Conservation (phyloP, 2,888 invertebrate species). For the Drosophila testacea region DNA sequence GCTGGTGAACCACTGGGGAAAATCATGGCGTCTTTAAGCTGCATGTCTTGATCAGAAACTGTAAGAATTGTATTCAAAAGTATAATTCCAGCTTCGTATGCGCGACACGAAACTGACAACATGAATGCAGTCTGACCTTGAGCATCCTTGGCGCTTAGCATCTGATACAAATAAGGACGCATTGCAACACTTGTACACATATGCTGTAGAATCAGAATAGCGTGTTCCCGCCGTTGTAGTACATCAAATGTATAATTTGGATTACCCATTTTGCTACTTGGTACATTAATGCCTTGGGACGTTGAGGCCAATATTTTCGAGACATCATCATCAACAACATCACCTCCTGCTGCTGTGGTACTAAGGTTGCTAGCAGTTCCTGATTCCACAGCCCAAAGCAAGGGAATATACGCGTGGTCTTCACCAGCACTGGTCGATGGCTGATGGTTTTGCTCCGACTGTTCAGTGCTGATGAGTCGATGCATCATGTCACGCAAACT, state of each 20-base stretch:
- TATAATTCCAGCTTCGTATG: conserved; percentile 96
- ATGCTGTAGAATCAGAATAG: conserved; percentile 92
- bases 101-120: conserved; percentile 96
- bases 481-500: conserved; percentile 90
- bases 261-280: conserved; percentile 83
- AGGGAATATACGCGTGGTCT: conserved; percentile 78
- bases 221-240: conserved; percentile 92
- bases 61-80: conserved; percentile 94
- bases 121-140: conserved; percentile 99
- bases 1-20: conserved; percentile 94
- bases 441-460: conserved; percentile 61
- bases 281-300: conserved; percentile 48
- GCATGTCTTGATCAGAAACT: conserved; percentile 89
- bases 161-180: conserved; percentile 92
- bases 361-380: conserved; percentile 62
- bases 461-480: conserved; percentile 85
- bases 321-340: conserved; percentile 73
- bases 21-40: conserved; percentile 91
- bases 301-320: conserved; percentile 65
- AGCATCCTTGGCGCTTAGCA: conserved; percentile 95
- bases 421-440: conserved; percentile 48
- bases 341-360: conserved; percentile 46
- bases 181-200: conserved; percentile 93
- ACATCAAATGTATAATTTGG: conserved; percentile 87
- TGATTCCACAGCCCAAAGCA: conserved; percentile 71